A percentile compares a stretch with the other conserved stretches of the same genome.
phyloP scores from a whole-genome alignment of 2,888 invertebrate species.

The Sceliomorpha sp. region DNA sequence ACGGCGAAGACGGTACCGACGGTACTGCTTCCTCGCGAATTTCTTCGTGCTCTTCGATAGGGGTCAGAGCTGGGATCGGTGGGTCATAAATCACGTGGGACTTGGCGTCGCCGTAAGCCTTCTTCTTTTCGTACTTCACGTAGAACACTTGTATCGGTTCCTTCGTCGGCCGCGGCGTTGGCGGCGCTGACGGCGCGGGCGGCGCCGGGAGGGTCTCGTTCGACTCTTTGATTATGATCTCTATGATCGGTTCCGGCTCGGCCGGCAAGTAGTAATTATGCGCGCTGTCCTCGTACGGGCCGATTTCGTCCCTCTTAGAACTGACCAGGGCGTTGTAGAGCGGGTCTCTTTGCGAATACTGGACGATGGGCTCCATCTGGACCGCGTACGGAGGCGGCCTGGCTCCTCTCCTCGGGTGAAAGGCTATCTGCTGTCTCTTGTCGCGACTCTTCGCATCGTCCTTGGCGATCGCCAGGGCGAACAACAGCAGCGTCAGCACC shows the following conservation, averaged over 20 bases:
- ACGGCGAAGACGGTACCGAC: constrained; percentile 78
- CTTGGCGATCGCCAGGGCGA: constrained; percentile 61
- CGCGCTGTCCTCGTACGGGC: constrained; percentile 67
- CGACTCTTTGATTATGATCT: constrained; percentile 94
- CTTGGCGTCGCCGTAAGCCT: constrained; percentile 86
- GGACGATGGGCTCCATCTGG: constrained; percentile 89
- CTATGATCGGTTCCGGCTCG: constrained; percentile 94
- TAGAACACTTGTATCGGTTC: constrained; percentile 95
- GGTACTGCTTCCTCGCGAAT: constrained; percentile 67
- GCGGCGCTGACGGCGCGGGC: constrained; percentile 81
- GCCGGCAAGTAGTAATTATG: constrained; percentile 76
- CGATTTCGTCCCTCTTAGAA: constrained; percentile 81
- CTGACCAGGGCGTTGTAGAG: constrained; percentile 84
- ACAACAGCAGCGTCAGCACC: constrained; percentile 55
- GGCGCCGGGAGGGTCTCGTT: constrained; percentile 86
- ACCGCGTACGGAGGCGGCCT: constrained; percentile 88
- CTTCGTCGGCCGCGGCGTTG: constrained; percentile 82
- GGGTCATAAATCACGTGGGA: constrained; percentile 89
- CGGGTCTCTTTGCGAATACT: constrained; percentile 90
- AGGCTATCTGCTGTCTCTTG: constrained; percentile 73
- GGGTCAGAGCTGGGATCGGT: constrained; percentile 89
- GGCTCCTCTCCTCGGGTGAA: constrained; percentile 66
- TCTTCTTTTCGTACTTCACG: constrained; percentile 92
- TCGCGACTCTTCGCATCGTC: constrained; percentile 68
- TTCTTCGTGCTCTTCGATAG: constrained; percentile 85